These are phyloP conservation scores for Sebastes elongatus DNA, from an alignment of 2,797 vertebrate species.

Conservation along the genomic window DNA sequence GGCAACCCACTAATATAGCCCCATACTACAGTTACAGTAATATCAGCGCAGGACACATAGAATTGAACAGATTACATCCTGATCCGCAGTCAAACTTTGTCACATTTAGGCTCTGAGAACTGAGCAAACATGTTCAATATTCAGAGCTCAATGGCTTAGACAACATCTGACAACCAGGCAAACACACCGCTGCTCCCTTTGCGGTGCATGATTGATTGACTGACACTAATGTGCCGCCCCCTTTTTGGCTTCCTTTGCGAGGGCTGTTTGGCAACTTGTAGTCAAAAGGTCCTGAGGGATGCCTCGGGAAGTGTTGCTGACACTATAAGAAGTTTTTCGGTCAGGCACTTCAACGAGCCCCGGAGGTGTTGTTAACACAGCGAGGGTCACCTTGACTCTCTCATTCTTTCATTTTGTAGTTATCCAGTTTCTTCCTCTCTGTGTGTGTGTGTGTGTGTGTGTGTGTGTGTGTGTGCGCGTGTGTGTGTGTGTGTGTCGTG, in stretches of 20 bases:
- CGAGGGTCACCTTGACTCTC: conserved; percentile 35
- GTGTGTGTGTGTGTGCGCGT: neutral
- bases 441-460: neutral
- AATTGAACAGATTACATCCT: neutral
- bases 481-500: neutral
- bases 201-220: conserved; percentile 18
- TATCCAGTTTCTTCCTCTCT: neutral
- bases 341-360: neutral
- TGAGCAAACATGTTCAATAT: neutral
- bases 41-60: neutral
- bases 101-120: neutral
- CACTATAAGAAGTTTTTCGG: conserved; percentile 8
- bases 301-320: conserved; percentile 3
- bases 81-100: neutral
- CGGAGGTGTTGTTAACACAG: neutral
- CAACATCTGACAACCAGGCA: neutral
- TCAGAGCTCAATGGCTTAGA: neutral
- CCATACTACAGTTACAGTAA: neutral
- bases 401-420: neutral
- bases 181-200: neutral
- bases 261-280: conserved; percentile 13
- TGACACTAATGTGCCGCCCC: conserved; percentile 1
- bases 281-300: conserved; percentile 12
- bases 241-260: conserved; percentile 2
- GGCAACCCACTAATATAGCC: neutral